Percentiles rank a stretch among this genome's conserved stretches.
Evolutionary conservation across 2,113 vertebrate species (phyloP).

Genomic region (Burhinus oedicnemus): DNA sequence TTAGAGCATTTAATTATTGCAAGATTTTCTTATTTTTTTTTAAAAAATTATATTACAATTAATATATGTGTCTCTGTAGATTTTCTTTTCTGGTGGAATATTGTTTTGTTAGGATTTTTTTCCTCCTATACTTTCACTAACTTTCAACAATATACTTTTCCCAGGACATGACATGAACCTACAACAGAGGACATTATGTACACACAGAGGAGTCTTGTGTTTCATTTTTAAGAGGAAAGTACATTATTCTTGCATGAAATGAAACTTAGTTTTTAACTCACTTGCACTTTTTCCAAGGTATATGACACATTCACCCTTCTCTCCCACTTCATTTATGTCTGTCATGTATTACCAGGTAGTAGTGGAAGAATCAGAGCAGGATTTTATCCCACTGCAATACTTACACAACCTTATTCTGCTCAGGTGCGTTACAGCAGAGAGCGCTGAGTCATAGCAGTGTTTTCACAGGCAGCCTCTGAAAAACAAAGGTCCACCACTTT

Average conservation of each 20-base stretch:
- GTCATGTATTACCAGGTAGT: neutral
- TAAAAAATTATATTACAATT: neutral
- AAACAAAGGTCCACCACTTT: neutral
- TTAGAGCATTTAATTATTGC: neutral
- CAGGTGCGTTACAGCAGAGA: neutral
- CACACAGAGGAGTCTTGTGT: neutral
- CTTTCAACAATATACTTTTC: neutral
- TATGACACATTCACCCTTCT: neutral
- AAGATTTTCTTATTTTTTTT: neutral
- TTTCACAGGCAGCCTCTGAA: neutral
- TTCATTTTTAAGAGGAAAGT: neutral
- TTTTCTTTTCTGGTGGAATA: neutral
- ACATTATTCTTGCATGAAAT: neutral
- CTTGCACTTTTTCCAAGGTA: neutral
- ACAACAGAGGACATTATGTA: neutral
- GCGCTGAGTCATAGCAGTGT: too few species aligned
- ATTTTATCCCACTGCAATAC: neutral
- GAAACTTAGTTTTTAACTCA: neutral
- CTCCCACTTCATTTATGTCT: neutral
- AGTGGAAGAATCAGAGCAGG: neutral
- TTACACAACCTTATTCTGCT: neutral
- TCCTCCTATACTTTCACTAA: neutral
- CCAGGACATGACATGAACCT: fast-evolving
- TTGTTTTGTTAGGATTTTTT: neutral
- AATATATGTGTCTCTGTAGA: neutral